Evolutionary conservation across 2,113 vertebrate genomes (phyloP).

Genomic region (Hippocampus guttulatus): DNA sequence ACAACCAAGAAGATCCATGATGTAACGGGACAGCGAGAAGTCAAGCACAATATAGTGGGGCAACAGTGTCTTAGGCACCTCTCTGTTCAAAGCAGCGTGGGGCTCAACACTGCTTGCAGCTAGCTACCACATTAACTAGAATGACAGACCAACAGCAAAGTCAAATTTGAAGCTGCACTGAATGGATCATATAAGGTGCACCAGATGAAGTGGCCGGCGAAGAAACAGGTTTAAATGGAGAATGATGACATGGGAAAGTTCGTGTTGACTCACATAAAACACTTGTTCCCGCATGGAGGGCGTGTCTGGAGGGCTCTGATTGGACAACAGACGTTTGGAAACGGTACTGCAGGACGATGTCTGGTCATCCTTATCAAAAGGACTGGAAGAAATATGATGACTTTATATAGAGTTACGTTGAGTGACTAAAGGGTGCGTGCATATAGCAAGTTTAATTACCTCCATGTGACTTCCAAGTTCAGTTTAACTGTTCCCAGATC

Average conservation of each 20-base stretch:
- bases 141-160: background rate
- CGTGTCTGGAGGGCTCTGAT: slow-evolving; percentile 95
- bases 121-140: background rate
- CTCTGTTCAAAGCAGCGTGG: background rate
- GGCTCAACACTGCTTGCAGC: background rate
- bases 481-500: slow-evolving; percentile 97
- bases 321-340: slow-evolving; percentile 91
- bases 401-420: background rate
- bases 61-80: background rate
- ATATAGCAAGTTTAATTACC: slow-evolving; percentile 65
- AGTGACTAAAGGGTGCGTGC: background rate
- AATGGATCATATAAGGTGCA: background rate
- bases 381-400: slow-evolving; percentile 69
- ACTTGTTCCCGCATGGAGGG: slow-evolving; percentile 96
- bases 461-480: slow-evolving; percentile 96
- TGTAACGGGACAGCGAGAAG: background rate
- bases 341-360: slow-evolving; percentile 83
- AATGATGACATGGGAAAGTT: slow-evolving; percentile 5
- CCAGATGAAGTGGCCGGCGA: slow-evolving; percentile 3
- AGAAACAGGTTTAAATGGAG: background rate
- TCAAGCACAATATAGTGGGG: background rate
- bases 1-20: background rate
- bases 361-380: slow-evolving; percentile 97
- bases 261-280: slow-evolving; percentile 87
- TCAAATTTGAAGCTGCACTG: background rate